Evolutionary conservation across 2,888 invertebrate genomes (phyloP), one percentile per base, ranked within the genome.

Genomic region (Xestia xanthographa): DNA sequence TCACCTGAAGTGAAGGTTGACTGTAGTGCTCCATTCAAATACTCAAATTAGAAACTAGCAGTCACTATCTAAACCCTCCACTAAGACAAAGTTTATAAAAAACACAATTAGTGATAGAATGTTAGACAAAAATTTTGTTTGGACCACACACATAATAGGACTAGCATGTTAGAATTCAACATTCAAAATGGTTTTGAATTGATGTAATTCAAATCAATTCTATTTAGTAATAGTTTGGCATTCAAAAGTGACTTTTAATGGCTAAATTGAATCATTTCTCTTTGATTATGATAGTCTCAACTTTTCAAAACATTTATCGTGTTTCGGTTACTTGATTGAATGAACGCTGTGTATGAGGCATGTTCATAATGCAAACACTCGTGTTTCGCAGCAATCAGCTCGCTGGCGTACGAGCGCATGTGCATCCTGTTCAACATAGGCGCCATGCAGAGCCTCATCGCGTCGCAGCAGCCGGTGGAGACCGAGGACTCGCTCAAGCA

Each of bases 341-440:
- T 45, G 11, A 45, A 45, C 29, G 3, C 20, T 29, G 50, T 38
- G 34, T 20, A n/a, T 34, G 4, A 38, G 26, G 38, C 12, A 34
- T 60, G 20, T 34, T 20, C 9, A 8, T 41, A 41, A 63, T 14
- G 14, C 41, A n/a, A 9, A 9, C 9, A 11, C 9, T n/a, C 1
- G 4, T 41, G 41, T n/a, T n/a, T 12, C 1, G 84, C 94, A 99
- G 99, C 99, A 22, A 97, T 99, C 83, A 97, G 98, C 76, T 98
- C 99, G 0, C 97, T 99, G 88, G 97, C 98, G 4, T 99, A 98
- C 94, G 99, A 99, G 96, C 98, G 98, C 92, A 98, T 99, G 74
- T 99, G 99, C 92, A 98, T 99, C 72, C 97, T 99, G 72, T 99
- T 99, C 96, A 99, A 99, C 96, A 98, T 99, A 90, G 99, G 98